These are phyloP conservation scores for Aplochiton taeniatus DNA, from an alignment of 2,797 vertebrate species.

Conservation along the genomic window DNA sequence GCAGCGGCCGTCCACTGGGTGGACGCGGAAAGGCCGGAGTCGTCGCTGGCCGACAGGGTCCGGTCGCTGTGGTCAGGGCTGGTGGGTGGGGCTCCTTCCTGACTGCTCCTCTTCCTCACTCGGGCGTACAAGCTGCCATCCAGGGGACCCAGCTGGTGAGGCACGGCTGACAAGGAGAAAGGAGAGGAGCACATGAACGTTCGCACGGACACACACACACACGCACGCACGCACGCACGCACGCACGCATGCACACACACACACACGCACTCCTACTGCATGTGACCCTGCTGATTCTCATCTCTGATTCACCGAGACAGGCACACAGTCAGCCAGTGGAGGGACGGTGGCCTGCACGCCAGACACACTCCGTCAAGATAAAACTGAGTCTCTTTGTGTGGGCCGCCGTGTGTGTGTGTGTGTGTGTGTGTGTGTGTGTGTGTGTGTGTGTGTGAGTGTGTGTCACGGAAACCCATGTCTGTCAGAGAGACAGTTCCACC, in stretches of 20 bases:
- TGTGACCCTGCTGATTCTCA: slow-evolving; percentile 35
- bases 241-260: slow-evolving; percentile 24
- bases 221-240: background rate
- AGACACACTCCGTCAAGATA: slow-evolving; percentile 54
- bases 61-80: slow-evolving; percentile 78
- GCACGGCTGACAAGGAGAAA: slow-evolving; percentile 54
- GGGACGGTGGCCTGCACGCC: slow-evolving; percentile 30
- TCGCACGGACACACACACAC: slow-evolving; percentile 6
- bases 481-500: slow-evolving; percentile 45
- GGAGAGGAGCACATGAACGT: background rate
- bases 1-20: slow-evolving; percentile 72
- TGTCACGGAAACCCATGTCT: slow-evolving; percentile 43
- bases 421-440: slow-evolving; percentile 4
- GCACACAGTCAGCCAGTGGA: slow-evolving; percentile 30
- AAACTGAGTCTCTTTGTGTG: slow-evolving; percentile 61
- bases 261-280: slow-evolving; percentile 24
- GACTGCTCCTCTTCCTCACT: slow-evolving; percentile 80
- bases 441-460: too few relatives aligned
- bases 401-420: slow-evolving; percentile 14
- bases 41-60: slow-evolving; percentile 82
- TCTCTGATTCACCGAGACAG: slow-evolving; percentile 28
- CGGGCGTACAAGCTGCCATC: slow-evolving; percentile 73
- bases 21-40: slow-evolving; percentile 85
- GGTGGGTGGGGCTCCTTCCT: slow-evolving; percentile 62
- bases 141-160: slow-evolving; percentile 69